A percentile compares a stretch with the other conserved stretches of the same genome.
These are phyloP conservation scores for Eupithecia abbreviata DNA, from an alignment of 2,888 invertebrate genomes.

Conservation along the genomic window DNA sequence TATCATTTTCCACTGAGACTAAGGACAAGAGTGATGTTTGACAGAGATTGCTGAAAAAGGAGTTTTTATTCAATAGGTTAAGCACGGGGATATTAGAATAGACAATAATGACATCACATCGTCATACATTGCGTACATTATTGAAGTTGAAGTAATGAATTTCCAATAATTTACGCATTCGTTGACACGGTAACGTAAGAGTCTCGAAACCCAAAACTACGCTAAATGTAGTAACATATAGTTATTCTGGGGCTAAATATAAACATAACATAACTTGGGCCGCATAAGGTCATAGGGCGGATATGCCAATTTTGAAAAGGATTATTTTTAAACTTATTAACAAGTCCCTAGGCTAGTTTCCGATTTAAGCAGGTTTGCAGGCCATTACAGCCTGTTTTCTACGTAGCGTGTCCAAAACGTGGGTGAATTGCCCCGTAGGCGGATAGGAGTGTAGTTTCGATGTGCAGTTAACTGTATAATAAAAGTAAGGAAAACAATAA, in stretches of 20 bases:
- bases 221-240: neutral
- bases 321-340: no score
- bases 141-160: no score
- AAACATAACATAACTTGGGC: neutral
- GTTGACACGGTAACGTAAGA: no score
- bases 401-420: slow-evolving; percentile 13
- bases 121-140: no score
- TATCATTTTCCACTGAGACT: neutral
- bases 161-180: no score
- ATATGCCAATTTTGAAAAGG: no score
- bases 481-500: slow-evolving; percentile 40
- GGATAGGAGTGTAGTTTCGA: slow-evolving; percentile 39
- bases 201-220: neutral
- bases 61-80: no score
- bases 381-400: slow-evolving; percentile 13
- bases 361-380: neutral
- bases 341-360: neutral
- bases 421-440: slow-evolving; percentile 42
- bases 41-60: neutral
- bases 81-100: no score
- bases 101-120: no score
- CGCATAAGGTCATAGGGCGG: no score
- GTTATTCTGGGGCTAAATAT: neutral
- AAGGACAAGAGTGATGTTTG: neutral
- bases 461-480: slow-evolving; percentile 42